These are phyloP conservation scores for Lagorchestes hirsutus DNA, from an alignment of 2,797 vertebrate species.

Conservation along the genomic window DNA sequence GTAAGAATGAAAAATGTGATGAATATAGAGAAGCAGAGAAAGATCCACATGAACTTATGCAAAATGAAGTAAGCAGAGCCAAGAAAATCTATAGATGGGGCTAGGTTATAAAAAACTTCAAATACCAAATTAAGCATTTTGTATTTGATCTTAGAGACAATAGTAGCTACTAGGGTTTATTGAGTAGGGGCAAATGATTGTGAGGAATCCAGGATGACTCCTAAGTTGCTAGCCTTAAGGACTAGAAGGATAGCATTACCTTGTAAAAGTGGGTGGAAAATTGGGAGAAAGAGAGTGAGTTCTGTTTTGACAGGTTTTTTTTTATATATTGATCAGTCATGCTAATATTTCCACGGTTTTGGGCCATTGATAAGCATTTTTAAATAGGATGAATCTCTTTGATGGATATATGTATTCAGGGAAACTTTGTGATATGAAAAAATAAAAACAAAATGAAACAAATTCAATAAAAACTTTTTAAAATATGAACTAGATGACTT, in stretches of 20 bases:
- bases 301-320: neutral
- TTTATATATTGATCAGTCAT: neutral
- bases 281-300: neutral
- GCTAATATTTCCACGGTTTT: neutral
- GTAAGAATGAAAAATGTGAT: neutral
- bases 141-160: too few relatives aligned
- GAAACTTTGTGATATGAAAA: neutral
- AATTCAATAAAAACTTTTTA: neutral
- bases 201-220: neutral
- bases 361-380: neutral
- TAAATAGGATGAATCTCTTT: too few relatives aligned
- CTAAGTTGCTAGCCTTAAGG: neutral
- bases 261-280: neutral
- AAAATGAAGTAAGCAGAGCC: neutral
- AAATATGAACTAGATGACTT: neutral
- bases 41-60: neutral
- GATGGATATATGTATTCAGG: too few relatives aligned
- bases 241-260: neutral
- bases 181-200: neutral
- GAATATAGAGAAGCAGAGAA: neutral
- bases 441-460: neutral
- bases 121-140: too few relatives aligned
- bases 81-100: neutral
- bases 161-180: neutral
- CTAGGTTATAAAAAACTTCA: neutral